Base-by-base conservation (phyloP, 2,888 invertebrate genomes). In the Diarsia rubi region DNA sequence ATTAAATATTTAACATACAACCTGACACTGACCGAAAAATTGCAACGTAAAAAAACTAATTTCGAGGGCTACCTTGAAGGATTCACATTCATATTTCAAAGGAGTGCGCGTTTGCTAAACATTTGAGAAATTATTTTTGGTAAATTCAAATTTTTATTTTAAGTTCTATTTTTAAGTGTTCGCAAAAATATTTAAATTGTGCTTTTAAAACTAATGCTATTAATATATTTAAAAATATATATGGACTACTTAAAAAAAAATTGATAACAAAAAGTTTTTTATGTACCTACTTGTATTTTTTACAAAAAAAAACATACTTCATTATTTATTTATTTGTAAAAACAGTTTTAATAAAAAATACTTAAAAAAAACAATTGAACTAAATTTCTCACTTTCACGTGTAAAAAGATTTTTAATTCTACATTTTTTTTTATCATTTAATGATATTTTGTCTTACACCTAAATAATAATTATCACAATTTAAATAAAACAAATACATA, bases 391-490 rank as follows among this genome's bases (percentile, higher is more conserved):
- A 69, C 31, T 57, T 59, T 14, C 11, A 24, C 6, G n/a, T 19
- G 24, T 8, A 4, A 44, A 57, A 57, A 44, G 12, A 11, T 24
- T 14, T 44, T 52, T 54, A 57, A 44, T 71, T 31, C 14, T 47
- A 57, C n/a, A 65, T 37, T 44, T 67, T 78, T 78, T 83, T 81
- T 79, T 69, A 83, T 83, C 83, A 81, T 83, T 81, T 78, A 83
- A 83, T 81, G 81, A 83, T 83, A 83, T 79, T 69, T 78, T 66
- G 14, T 60, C 79, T 83, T 73, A 82, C 4, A 69, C 12, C 69
- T 81, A 83, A 60, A 54, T 45, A 60, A 54, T 45, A 65, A 69
- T 73, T 81, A 81, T 81, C 80, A 81, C 80, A 81, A 83, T 83
- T 52, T 59, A 81, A 81, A 82, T 57, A 42, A 78, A 69, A 68